phyloP scores from a whole-genome alignment of 2,113 vertebrate species.

The Cynopterus brachyotis region DNA sequence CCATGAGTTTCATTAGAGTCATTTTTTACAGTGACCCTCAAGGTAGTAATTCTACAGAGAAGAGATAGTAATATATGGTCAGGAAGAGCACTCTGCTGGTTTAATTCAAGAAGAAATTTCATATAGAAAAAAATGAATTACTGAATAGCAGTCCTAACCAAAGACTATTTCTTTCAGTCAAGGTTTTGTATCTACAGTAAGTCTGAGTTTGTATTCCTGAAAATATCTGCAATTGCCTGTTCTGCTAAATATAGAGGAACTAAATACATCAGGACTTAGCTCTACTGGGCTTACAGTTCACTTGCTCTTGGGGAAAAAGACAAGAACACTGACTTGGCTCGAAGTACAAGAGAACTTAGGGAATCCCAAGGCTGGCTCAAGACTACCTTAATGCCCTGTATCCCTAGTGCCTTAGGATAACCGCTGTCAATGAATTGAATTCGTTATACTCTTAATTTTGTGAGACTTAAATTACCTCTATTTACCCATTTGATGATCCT shows the following conservation, averaged over 20 bases:
- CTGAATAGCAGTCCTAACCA: not conserved
- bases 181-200: not conserved
- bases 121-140: slow-evolving; percentile 21
- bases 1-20: not conserved
- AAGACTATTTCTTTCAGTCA: not conserved
- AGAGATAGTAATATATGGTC: not conserved
- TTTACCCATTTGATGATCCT: not conserved
- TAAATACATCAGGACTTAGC: not conserved
- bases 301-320: not conserved
- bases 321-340: not conserved
- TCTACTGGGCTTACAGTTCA: not conserved
- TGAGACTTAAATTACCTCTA: not conserved
- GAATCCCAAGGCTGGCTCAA: not conserved
- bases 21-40: slow-evolving; percentile 50
- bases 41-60: slow-evolving; percentile 47
- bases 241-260: not conserved
- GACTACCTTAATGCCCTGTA: not conserved
- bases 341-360: not conserved
- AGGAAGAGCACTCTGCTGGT: not conserved
- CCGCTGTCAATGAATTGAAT: not conserved
- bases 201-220: not conserved
- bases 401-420: not conserved
- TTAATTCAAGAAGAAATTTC: slow-evolving; percentile 51
- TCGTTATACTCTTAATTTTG: not conserved
- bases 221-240: not conserved